These are phyloP conservation scores for human DNA, from an alignment of 2,113 vertebrate species.

Conservation along the genomic window DNA sequence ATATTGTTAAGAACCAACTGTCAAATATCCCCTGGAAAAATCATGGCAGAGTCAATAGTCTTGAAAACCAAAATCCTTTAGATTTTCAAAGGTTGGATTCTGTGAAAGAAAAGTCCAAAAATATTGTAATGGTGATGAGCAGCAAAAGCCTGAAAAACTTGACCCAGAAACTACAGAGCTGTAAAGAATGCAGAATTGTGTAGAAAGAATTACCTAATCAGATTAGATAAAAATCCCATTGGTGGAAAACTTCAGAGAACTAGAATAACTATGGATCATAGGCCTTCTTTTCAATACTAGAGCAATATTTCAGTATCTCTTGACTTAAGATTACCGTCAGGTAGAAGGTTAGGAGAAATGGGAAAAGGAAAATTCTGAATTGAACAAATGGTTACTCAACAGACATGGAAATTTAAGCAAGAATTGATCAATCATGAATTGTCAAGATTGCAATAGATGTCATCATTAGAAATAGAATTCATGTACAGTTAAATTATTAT, in stretches of 20 bases:
- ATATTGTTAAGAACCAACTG: neutral
- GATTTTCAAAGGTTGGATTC: neutral
- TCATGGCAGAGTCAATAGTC: neutral
- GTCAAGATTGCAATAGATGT: neutral
- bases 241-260: neutral
- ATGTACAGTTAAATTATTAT: neutral
- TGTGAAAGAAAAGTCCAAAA: neutral
- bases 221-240: neutral
- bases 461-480: neutral
- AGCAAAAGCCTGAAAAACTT: neutral
- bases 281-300: neutral
- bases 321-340: neutral
- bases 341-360: neutral
- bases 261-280: neutral
- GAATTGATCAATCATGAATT: neutral
- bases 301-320: neutral
- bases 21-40: neutral
- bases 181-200: neutral
- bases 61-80: neutral
- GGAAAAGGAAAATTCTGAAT: neutral
- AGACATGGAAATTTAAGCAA: neutral
- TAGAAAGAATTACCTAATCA: neutral
- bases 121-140: neutral
- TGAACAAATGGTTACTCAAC: neutral
- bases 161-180: neutral